Percentiles rank a stretch among this genome's conserved stretches.
These are phyloP conservation scores for Lanistes nyassanus DNA, from an alignment of 1,140 invertebrate genomes.

Conservation along the genomic window DNA sequence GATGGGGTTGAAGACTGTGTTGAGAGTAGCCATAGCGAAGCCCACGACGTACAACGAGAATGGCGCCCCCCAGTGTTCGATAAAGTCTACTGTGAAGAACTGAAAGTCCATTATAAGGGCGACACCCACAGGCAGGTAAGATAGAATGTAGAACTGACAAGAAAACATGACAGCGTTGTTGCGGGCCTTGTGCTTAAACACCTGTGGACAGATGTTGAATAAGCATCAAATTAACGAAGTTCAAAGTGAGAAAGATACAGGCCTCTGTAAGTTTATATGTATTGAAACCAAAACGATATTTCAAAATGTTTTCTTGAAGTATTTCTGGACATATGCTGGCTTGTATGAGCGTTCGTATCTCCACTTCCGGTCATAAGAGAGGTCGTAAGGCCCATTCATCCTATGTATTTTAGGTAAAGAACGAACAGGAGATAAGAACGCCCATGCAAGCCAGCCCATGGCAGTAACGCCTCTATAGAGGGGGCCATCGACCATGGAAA, in stretches of 20 bases:
- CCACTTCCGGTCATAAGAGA: too few relatives aligned
- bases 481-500: neutral
- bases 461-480: too few relatives aligned
- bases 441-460: too few relatives aligned
- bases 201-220: neutral
- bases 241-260: neutral
- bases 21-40: constrained; percentile 6
- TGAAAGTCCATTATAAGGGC: constrained; percentile 17
- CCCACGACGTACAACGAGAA: constrained; percentile 14
- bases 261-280: neutral
- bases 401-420: too few relatives aligned
- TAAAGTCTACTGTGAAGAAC: neutral
- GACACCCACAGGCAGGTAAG: neutral
- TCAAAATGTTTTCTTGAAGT: neutral
- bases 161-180: constrained; percentile 14
- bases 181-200: neutral
- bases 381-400: too few relatives aligned
- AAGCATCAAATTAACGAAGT: neutral
- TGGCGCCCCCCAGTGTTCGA: constrained; percentile 16
- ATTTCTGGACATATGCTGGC: constrained; percentile 18
- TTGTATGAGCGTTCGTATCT: too few relatives aligned
- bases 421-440: too few relatives aligned
- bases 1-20: constrained; percentile 10
- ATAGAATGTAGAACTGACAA: constrained; percentile 2
- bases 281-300: neutral